These are phyloP conservation scores for Brachionus calyciflorus DNA, from an alignment of 1,140 invertebrate species.

Conservation along the genomic window DNA sequence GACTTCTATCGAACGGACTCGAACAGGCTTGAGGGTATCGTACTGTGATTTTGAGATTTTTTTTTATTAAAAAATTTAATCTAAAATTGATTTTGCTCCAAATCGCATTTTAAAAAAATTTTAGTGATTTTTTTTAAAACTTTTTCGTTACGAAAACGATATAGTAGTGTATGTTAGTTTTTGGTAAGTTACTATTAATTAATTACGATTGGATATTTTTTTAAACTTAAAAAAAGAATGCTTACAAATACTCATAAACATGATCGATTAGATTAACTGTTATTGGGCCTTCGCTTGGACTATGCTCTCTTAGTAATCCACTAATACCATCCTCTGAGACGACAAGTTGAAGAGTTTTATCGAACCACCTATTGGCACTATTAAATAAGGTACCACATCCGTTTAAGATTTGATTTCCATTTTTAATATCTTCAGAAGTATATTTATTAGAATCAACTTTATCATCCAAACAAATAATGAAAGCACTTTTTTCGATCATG, in stretches of 20 bases:
- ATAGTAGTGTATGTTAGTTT: too few species aligned
- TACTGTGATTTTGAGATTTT: too few species aligned
- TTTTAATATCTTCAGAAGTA: slow-evolving; percentile 63
- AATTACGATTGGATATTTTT: too few species aligned
- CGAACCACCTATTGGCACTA: slow-evolving; percentile 90
- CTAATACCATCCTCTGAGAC: slow-evolving; percentile 70
- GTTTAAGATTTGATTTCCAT: slow-evolving; percentile 77
- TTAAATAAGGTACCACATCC: slow-evolving; percentile 80
- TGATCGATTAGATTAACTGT: slow-evolving; percentile 69
- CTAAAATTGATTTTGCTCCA: too few species aligned
- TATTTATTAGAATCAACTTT: not conserved
- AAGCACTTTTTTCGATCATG: slow-evolving; percentile 76
- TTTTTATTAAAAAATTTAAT: too few species aligned
- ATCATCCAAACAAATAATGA: slow-evolving; percentile 77
- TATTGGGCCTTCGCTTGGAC: slow-evolving; percentile 89
- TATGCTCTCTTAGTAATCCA: slow-evolving; percentile 95
- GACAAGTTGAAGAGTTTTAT: slow-evolving; percentile 79
- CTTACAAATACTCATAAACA: slow-evolving; percentile 66
- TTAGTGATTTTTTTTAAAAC: too few species aligned
- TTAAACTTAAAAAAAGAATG: too few species aligned
- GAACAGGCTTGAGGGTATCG: too few species aligned
- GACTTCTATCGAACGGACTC: too few species aligned
- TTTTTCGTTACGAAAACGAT: too few species aligned
- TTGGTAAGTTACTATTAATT: too few species aligned
- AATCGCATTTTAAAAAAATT: too few species aligned